These are phyloP conservation scores for Lampropteryx suffumata DNA, from an alignment of 2,888 invertebrate genomes.

Conservation along the genomic window DNA sequence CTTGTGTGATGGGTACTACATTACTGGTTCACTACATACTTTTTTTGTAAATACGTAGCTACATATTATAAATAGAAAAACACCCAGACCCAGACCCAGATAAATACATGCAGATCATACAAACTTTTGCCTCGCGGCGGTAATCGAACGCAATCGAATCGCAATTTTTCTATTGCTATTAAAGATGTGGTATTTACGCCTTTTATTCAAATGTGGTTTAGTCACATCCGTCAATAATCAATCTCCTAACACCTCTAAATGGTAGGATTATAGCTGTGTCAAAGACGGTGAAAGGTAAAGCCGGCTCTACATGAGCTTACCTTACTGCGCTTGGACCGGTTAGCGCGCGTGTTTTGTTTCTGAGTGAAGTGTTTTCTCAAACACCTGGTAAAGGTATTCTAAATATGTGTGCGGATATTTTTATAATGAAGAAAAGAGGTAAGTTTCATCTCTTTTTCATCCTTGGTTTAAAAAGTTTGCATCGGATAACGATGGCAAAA, in stretches of 20 bases:
- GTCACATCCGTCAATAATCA: not conserved
- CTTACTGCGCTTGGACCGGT: conserved; percentile 21
- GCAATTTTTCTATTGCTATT: no score
- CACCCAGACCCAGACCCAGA: no score
- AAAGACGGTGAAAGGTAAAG: conserved; percentile 49
- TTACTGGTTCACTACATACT: no score
- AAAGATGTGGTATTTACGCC: not conserved
- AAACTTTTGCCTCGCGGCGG: no score
- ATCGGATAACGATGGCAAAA: no score
- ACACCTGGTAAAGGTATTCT: not conserved
- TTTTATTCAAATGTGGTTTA: not conserved
- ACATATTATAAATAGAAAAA: no score
- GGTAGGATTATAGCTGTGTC: conserved; percentile 37
- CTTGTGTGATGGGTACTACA: no score
- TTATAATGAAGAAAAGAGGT: conserved; percentile 17
- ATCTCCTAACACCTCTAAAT: conserved; percentile 13
- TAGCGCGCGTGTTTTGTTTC: conserved; percentile 16
- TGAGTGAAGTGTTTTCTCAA: conserved; percentile 16
- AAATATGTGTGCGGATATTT: conserved; percentile 11
- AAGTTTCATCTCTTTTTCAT: not conserved
- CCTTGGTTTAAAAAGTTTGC: no score
- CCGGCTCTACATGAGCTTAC: conserved; percentile 13
- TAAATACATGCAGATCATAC: no score
- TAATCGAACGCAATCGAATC: no score
- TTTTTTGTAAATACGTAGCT: no score